Evolutionary conservation across 1,140 invertebrate species (phyloP).

Genomic region (Plodia interpunctella): DNA sequence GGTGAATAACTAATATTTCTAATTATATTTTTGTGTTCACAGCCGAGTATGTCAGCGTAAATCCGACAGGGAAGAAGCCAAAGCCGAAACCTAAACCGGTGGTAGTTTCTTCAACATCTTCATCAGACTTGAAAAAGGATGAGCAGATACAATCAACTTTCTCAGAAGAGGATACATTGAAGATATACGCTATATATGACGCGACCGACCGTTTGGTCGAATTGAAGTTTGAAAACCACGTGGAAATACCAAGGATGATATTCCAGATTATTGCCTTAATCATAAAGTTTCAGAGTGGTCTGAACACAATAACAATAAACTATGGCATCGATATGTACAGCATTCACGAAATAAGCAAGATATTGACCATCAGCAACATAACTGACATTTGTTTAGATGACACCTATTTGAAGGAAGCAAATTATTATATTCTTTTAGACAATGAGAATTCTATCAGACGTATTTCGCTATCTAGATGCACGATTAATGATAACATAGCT

Average conservation of each 20-base stretch:
- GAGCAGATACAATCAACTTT: background rate
- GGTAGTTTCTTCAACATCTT: background rate
- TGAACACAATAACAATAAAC: constrained; percentile 17
- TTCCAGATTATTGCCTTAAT: constrained; percentile 19
- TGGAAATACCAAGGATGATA: constrained; percentile 13
- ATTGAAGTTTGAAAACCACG: constrained; percentile 15
- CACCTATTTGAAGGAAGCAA: constrained; percentile 36
- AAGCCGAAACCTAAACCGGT: background rate
- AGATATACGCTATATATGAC: constrained; percentile 14
- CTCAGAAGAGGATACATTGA: background rate
- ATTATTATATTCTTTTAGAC: constrained; percentile 43
- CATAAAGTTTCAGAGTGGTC: constrained; percentile 9
- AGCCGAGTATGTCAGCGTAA: constrained; percentile 15
- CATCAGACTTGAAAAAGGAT: background rate
- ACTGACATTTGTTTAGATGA: constrained; percentile 39
- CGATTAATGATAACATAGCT: constrained; percentile 39
- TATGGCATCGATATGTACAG: constrained; percentile 13
- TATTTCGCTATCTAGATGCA: constrained; percentile 46
- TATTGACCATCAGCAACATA: constrained; percentile 15
- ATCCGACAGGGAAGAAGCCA: background rate
- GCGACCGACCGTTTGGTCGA: constrained; percentile 14
- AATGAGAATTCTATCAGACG: constrained; percentile 25
- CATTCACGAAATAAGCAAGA: constrained; percentile 16
- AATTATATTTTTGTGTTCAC: background rate
- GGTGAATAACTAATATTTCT: too few species aligned